phyloP scores from a whole-genome alignment of 2,113 vertebrate species.

The Setophaga petechia region DNA sequence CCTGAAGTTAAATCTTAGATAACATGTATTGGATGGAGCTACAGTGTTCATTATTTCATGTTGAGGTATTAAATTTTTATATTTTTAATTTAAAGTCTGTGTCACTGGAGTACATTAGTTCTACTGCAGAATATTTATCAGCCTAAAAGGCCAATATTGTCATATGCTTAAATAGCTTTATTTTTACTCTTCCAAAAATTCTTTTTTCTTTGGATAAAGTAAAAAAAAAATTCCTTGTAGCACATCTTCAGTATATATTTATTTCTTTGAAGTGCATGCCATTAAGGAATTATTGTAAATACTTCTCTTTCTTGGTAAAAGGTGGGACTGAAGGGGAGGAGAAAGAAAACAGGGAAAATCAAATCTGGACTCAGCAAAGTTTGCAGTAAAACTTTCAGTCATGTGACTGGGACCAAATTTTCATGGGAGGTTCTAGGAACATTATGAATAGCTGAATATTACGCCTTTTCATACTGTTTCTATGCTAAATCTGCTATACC shows the following conservation, averaged over 20 bases:
- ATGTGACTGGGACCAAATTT: not conserved
- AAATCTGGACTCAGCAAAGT: not conserved
- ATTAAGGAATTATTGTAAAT: not conserved
- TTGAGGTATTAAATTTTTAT: not conserved
- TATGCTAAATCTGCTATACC: not conserved
- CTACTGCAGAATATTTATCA: not conserved
- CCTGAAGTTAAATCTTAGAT: not conserved
- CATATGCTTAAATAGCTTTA: not conserved
- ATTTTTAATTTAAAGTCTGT: not conserved
- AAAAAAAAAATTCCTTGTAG: not conserved
- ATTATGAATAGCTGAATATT: not conserved
- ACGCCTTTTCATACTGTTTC: not conserved
- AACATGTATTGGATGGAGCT: not conserved
- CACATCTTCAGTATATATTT: not conserved
- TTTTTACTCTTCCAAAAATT: not conserved
- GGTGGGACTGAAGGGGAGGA: not conserved
- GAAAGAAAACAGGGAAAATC: not conserved
- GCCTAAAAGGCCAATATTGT: not conserved
- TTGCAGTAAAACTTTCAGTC: not conserved
- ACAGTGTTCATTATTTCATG: not conserved
- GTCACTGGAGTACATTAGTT: not conserved
- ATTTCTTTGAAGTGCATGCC: not conserved
- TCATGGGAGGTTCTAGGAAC: not conserved
- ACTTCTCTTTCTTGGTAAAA: not conserved
- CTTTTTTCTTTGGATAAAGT: not conserved